Evolutionary conservation across 2,888 invertebrate genomes (phyloP).

Genomic region (Diaphora mendica): DNA sequence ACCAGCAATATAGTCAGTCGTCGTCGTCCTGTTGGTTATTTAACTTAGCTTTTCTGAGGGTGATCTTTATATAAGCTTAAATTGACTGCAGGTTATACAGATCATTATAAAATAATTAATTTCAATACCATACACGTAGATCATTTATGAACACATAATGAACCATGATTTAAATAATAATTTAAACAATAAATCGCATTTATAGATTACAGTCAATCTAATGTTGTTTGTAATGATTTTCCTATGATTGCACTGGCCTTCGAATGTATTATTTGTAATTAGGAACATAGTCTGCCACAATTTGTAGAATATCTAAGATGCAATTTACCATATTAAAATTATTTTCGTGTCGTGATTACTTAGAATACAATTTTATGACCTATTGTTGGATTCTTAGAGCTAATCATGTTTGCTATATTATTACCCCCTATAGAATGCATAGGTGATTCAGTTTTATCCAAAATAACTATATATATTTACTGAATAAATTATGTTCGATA

Average conservation of each 20-base stretch:
- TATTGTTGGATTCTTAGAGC: conserved; percentile 36
- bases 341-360: conserved; percentile 57
- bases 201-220: conserved; percentile 66
- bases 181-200: conserved; percentile 50
- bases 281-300: conserved; percentile 61
- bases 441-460: too few species aligned
- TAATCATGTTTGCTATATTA: conserved; percentile 25
- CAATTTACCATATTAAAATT: conserved; percentile 60
- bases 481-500: too few species aligned
- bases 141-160: conserved; percentile 27
- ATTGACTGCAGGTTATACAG: conserved; percentile 16
- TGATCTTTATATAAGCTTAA: conserved; percentile 27
- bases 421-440: too few species aligned
- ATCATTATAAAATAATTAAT: conserved; percentile 23
- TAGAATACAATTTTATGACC: conserved; percentile 33
- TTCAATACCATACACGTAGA: conserved; percentile 21
- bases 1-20: conserved; percentile 16
- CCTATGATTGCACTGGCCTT: conserved; percentile 63
- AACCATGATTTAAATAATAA: conserved; percentile 52
- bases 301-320: conserved; percentile 45
- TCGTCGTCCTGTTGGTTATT: conserved; percentile 17
- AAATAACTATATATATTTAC: too few species aligned
- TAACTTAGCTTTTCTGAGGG: conserved; percentile 25
- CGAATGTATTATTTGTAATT: conserved; percentile 67
- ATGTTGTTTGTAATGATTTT: conserved; percentile 66